These are phyloP conservation scores for Lophochroa leadbeateri DNA, from an alignment of 2,113 vertebrate genomes.

Conservation along the genomic window DNA sequence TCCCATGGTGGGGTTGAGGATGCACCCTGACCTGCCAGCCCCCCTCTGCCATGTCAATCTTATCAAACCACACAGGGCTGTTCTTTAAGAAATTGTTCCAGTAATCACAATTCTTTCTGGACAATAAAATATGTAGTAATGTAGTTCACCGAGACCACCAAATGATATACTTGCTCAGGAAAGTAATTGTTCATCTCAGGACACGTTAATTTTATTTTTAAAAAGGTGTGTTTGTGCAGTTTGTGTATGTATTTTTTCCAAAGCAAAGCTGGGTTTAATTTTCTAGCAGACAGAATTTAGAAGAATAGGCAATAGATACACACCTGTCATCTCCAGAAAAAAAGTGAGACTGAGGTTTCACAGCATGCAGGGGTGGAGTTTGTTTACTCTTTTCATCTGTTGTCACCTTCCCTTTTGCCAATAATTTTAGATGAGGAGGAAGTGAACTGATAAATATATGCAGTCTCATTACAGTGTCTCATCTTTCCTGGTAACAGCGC, in stretches of 20 bases:
- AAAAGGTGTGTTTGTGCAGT: background rate
- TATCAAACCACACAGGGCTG: background rate
- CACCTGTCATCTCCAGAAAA: background rate
- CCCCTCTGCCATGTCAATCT: background rate
- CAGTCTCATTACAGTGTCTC: background rate
- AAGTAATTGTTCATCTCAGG: background rate
- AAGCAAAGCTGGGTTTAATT: background rate
- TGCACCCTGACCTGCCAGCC: background rate
- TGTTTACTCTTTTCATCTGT: background rate
- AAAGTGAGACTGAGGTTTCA: background rate
- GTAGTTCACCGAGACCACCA: background rate
- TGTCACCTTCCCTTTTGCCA: background rate
- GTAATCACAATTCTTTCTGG: background rate
- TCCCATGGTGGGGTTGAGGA: background rate
- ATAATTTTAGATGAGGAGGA: background rate
- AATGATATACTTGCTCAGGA: background rate
- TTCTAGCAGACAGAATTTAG: background rate
- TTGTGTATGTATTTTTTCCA: background rate
- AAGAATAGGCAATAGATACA: background rate
- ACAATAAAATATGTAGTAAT: background rate
- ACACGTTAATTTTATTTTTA: background rate
- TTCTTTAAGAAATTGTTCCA: background rate
- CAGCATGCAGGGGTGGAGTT: background rate
- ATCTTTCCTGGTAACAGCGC: background rate
- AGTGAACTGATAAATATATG: background rate